A percentile compares a stretch with the other conserved stretches of the same genome.
These are phyloP conservation scores for Smithornis capensis DNA, from an alignment of 2,113 vertebrate genomes.

Conservation along the genomic window DNA sequence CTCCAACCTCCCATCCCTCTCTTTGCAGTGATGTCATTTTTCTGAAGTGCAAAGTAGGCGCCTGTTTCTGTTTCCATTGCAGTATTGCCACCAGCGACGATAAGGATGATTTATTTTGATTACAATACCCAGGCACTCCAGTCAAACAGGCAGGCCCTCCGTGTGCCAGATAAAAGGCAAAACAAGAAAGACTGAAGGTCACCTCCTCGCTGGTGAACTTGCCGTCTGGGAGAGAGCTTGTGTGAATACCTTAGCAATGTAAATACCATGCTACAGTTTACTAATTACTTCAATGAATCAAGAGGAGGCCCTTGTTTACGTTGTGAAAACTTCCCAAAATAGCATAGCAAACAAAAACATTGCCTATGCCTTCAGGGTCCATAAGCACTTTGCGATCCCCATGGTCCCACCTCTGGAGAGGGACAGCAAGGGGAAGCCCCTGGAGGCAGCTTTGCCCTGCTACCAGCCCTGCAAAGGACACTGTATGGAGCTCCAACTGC, in stretches of 20 bases:
- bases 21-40: neutral
- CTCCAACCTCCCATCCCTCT: neutral
- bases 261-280: constrained; percentile 20
- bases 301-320: constrained; percentile 28
- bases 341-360: neutral
- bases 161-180: neutral
- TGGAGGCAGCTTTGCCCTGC: fast-evolving
- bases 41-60: neutral
- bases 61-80: constrained; percentile 22
- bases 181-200: constrained; percentile 35
- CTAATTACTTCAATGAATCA: constrained; percentile 29
- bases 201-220: constrained; percentile 11
- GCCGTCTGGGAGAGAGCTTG: neutral
- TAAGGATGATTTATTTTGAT: constrained; percentile 61
- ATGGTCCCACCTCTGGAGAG: neutral
- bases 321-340: neutral
- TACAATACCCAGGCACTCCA: constrained; percentile 34
- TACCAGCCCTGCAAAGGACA: neutral
- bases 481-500: neutral
- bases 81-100: neutral
- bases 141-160: constrained; percentile 14
- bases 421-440: neutral
- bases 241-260: constrained; percentile 11
- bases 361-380: neutral
- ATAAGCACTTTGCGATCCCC: fast-evolving